Evolutionary conservation across 2,888 invertebrate genomes (phyloP), one percentile per base, ranked within the genome.

Genomic region (Halocaridina rubra): DNA sequence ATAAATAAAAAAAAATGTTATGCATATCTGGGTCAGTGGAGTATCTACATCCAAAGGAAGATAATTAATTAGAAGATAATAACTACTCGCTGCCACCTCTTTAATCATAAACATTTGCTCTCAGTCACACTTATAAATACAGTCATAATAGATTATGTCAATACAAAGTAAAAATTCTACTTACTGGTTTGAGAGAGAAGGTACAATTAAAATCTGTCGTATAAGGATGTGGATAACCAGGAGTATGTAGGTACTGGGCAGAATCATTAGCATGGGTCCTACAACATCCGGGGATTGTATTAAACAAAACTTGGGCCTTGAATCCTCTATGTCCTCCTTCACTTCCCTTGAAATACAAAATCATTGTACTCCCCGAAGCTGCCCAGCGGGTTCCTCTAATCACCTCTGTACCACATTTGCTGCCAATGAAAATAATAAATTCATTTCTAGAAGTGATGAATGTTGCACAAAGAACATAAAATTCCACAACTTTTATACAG

Each of bases 371-470:
- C 22, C 39, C 33, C 4, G n/a, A 16, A 8, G 86, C 57, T 3
- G 24, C 22, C 84, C 72, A 88, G 16, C 30, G 27, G 0, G 80
- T 84, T 16, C 88, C 88, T 0, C 30, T 76, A 3, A 59, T 32
- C 4, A 86, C 64, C 19, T 88, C 88, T 10, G 77, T 64, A 8
- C 76, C 88, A 81, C 88, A 88, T 67, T 81, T 84, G 24, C 88
- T 88, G 85, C 32, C n/a, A 22, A 19, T n/a, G n/a, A n/a, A n/a
- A n/a, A n/a, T n/a, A n/a, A n/a, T n/a, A n/a, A n/a, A n/a, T n/a
- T n/a, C n/a, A n/a, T n/a, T n/a, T n/a, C n/a, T n/a, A n/a, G n/a
- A n/a, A n/a, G n/a, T n/a, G n/a, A n/a, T n/a, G n/a, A n/a, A n/a
- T n/a, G n/a, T n/a, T n/a, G n/a, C n/a, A n/a, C n/a, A n/a, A n/a